Evolutionary conservation across 1,140 invertebrate species (phyloP).

Genomic region (Atopsyche davidsoni): DNA sequence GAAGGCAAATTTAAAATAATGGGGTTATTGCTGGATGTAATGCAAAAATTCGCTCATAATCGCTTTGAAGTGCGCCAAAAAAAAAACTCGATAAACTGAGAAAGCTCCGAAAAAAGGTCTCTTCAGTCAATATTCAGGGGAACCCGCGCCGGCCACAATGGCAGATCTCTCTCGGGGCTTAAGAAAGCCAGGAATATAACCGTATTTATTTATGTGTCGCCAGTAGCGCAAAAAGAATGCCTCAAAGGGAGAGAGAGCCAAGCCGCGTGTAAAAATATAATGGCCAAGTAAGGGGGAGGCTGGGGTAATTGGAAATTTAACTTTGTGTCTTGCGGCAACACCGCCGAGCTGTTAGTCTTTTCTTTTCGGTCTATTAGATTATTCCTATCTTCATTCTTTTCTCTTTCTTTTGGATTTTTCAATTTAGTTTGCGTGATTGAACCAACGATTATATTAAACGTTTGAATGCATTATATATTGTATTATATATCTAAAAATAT

Average conservation of each 20-base stretch:
- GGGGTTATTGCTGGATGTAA: not conserved
- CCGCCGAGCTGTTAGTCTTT: not conserved
- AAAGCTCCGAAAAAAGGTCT: not conserved
- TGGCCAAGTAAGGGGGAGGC: constrained; percentile 27
- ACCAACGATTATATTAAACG: constrained; percentile 2
- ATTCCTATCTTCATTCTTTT: constrained; percentile 5
- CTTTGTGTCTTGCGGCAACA: constrained; percentile 9
- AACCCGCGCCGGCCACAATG: not conserved
- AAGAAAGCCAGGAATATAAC: constrained; percentile 19
- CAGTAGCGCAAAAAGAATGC: constrained; percentile 11
- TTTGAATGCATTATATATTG: not conserved
- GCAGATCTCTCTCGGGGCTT: constrained; percentile 6
- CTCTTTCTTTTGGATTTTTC: constrained; percentile 10
- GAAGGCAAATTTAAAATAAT: too few relatives aligned
- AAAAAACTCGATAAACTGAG: not conserved
- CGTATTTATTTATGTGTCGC: constrained; percentile 29
- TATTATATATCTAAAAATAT: not conserved
- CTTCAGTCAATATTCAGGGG: not conserved
- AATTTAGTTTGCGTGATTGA: constrained; percentile 2
- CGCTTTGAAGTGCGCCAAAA: not conserved
- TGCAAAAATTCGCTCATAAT: constrained; percentile 2
- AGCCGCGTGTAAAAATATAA: constrained; percentile 29
- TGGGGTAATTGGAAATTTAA: constrained; percentile 31
- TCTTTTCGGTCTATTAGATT: constrained; percentile 19
- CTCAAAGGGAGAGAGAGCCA: constrained; percentile 20